Evolutionary conservation across 1,140 invertebrate species (phyloP), one percentile per base, ranked within the genome.

Genomic region (Hylaeus volcanicus): DNA sequence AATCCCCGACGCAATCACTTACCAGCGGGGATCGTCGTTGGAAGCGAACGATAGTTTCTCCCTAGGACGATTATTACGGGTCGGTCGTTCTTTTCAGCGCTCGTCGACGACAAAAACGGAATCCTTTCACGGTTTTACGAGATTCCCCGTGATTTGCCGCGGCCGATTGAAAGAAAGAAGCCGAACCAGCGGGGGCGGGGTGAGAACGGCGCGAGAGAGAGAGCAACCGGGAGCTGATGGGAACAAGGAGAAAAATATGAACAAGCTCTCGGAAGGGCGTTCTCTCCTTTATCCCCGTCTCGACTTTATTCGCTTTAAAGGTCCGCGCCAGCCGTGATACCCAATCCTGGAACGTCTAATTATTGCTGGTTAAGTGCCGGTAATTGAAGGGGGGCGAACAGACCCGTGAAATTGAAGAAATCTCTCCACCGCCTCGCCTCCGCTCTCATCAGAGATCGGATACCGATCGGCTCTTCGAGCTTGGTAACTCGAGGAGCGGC

Each of bases 371-470:
- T 92, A 92, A 91, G 90, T 90, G 89, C 85, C 86, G 84, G 85
- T 92, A 92, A 92, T 92, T 91, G 90, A 90, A 90, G 88, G 81
- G 86, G 83, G 74, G 84, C 88, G 88, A 90, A 90, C 86, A 85
- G 85, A 88, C 71, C 90, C 90, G 90, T 91, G 90, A 91, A 92
- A 92, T 91, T 89, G 88, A 90, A 91, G 89, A 88, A 91, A 91
- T 86, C 88, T 83, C 87, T 85, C 77, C 43, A 8, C 11, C 45
- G 37, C 26, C 39, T 56, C 69, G 6, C 11, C 45, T 51, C 26
- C 39, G 61, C 69, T 56, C 11, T 64, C 60, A n/a, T 66, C 64
- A 6, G 56, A 65, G 86, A 90, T 90, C 83, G 83, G 82, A 87
- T 86, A 78, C 77, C 85, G 86, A 77, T 88, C 83, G 74, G 60